These are phyloP conservation scores for Aeoliscus strigatus DNA, from an alignment of 2,797 vertebrate species.

Conservation along the genomic window DNA sequence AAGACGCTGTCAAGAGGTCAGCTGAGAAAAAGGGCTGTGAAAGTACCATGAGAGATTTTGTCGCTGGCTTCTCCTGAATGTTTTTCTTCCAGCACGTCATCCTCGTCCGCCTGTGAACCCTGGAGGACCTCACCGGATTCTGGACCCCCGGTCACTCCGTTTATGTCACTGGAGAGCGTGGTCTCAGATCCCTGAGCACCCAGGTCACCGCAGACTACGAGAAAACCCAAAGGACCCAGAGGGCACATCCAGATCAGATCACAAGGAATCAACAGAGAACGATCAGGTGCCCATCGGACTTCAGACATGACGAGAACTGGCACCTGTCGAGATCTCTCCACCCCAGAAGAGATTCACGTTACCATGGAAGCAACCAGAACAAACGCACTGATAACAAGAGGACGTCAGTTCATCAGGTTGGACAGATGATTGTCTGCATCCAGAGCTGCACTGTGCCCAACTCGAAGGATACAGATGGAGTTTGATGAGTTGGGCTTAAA, in stretches of 20 bases:
- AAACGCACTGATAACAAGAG: too few relatives aligned
- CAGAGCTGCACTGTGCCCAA: background rate
- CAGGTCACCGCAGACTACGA: slow-evolving; percentile 49
- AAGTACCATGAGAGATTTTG: slow-evolving; percentile 24
- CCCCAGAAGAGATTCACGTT: too few relatives aligned
- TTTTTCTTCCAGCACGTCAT: slow-evolving; percentile 57
- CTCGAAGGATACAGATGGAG: too few relatives aligned
- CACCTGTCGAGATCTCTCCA: too few relatives aligned
- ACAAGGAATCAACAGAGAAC: background rate
- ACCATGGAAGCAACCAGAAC: too few relatives aligned
- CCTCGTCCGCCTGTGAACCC: slow-evolving; percentile 30
- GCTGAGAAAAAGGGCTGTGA: background rate
- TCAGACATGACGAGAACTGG: too few relatives aligned
- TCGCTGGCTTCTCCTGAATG: slow-evolving; percentile 40
- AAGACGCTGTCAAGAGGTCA: too few relatives aligned
- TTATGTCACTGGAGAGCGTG: slow-evolving; percentile 39
- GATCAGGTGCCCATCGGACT: too few relatives aligned
- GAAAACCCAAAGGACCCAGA: too few relatives aligned
- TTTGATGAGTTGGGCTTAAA: too few relatives aligned
- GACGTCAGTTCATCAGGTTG: too few relatives aligned
- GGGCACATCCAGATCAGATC: slow-evolving; percentile 1
- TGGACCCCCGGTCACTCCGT: slow-evolving; percentile 47
- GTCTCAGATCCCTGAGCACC: slow-evolving; percentile 44
- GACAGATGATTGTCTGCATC: too few relatives aligned
- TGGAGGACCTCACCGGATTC: slow-evolving; percentile 64